Evolutionary conservation across 2,113 vertebrate species (phyloP).

Genomic region (Gallinago media): DNA sequence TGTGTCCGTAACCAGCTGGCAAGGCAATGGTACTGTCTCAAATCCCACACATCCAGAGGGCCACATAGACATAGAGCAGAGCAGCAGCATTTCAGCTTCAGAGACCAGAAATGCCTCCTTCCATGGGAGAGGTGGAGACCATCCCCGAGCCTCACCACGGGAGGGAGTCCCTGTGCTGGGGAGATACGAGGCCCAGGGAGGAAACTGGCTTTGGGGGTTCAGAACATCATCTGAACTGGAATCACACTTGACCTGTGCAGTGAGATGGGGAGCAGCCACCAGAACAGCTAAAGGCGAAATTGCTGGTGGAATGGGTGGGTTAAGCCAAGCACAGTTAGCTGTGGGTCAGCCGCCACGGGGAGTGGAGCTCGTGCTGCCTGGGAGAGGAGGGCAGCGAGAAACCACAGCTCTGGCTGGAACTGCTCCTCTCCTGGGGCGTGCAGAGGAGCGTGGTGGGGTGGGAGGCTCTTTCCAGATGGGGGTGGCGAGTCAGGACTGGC

Average conservation of each 20-base stretch:
- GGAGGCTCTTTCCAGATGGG: background rate
- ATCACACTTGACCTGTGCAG: background rate
- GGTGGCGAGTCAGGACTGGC: too few species aligned
- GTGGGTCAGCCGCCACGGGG: background rate
- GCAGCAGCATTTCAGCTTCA: background rate
- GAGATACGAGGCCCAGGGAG: background rate
- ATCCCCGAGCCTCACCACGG: background rate
- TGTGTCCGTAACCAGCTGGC: background rate
- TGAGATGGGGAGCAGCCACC: background rate
- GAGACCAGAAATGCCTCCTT: background rate
- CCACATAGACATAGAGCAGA: background rate
- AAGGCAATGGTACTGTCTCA: background rate
- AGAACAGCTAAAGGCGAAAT: background rate
- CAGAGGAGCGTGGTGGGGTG: rapidly evolving
- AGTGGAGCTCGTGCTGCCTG: rapidly evolving
- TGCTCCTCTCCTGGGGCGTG: background rate
- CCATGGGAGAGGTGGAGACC: rapidly evolving
- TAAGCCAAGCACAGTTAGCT: background rate
- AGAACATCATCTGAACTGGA: background rate
- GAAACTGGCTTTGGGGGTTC: background rate
- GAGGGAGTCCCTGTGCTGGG: background rate
- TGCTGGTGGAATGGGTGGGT: background rate
- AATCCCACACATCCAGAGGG: background rate
- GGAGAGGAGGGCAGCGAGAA: background rate
- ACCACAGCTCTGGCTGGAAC: background rate